These are phyloP conservation scores for Muscicapa comitata DNA, from an alignment of 2,797 vertebrate genomes.

Conservation along the genomic window DNA sequence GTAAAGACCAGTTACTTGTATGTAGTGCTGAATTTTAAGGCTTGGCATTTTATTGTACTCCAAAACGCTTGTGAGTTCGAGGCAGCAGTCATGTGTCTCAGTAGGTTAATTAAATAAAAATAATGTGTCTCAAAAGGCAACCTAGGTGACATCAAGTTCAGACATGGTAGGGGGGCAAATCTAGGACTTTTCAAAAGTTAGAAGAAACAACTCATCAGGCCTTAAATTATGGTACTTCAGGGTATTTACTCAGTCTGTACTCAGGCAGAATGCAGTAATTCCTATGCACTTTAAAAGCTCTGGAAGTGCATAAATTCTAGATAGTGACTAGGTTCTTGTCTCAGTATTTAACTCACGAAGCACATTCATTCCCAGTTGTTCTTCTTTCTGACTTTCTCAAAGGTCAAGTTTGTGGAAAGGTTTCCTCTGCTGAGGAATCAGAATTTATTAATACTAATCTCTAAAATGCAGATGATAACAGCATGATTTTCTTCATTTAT, in stretches of 20 bases:
- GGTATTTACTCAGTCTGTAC: not conserved
- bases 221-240: not conserved
- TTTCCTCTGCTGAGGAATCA: conserved; percentile 15
- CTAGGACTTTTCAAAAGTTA: not conserved
- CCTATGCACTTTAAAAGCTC: not conserved
- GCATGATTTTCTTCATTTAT: not conserved
- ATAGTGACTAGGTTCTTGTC: not conserved
- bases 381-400: conserved; percentile 26
- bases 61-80: not conserved
- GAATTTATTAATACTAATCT: conserved; percentile 17
- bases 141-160: not conserved
- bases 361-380: not conserved
- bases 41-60: not conserved
- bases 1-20: not conserved
- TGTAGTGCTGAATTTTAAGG: not conserved
- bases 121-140: not conserved
- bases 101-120: not conserved
- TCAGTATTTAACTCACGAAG: not conserved
- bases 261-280: not conserved
- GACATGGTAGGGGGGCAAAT: not conserved
- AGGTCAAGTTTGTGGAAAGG: conserved; percentile 27
- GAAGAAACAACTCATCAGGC: not conserved
- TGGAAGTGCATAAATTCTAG: not conserved
- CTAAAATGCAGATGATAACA: not conserved
- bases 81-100: not conserved